Conservation (phyloP, 2,888 invertebrate species). For the Apotomis turbidana region DNA sequence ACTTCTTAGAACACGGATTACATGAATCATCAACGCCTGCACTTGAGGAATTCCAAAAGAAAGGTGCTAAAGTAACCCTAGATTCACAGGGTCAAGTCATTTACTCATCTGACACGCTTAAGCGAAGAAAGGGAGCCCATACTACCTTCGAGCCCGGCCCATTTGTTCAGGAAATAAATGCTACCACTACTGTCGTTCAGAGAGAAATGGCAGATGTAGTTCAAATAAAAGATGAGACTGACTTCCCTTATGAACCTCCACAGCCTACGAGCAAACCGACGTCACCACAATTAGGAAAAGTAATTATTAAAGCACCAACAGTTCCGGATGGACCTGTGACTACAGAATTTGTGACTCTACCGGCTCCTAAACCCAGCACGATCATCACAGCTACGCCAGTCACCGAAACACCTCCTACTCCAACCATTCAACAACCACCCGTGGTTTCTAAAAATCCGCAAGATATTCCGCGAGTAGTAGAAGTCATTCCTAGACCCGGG, state of each 20-base stretch:
- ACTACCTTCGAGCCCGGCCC: slow-evolving; percentile 95
- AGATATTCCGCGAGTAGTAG: slow-evolving; percentile 74
- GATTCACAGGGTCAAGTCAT: slow-evolving; percentile 95
- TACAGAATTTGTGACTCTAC: slow-evolving; percentile 84
- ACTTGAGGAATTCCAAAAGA: slow-evolving; percentile 76
- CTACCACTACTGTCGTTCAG: slow-evolving; percentile 71
- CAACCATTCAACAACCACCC: slow-evolving; percentile 54
- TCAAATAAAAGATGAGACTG: slow-evolving; percentile 73
- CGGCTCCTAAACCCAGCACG: slow-evolving; percentile 83
- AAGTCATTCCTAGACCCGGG: slow-evolving; percentile 81
- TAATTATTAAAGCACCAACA: slow-evolving; percentile 84
- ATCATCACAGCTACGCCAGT: slow-evolving; percentile 85
- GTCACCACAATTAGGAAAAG: slow-evolving; percentile 87
- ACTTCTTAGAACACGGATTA: slow-evolving; percentile 69
- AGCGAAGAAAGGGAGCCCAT: slow-evolving; percentile 90
- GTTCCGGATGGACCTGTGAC: slow-evolving; percentile 73
- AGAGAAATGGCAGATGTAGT: slow-evolving; percentile 73
- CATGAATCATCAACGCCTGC: slow-evolving; percentile 64
- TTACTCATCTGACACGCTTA: slow-evolving; percentile 93
- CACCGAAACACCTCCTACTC: slow-evolving; percentile 63
- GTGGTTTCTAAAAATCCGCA: slow-evolving; percentile 61
- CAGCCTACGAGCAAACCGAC: slow-evolving; percentile 79
- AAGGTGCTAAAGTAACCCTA: slow-evolving; percentile 91
- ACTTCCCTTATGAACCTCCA: slow-evolving; percentile 73
- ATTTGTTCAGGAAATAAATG: slow-evolving; percentile 87